phyloP scores from a whole-genome alignment of 2,113 vertebrate species.

The Arvicanthis niloticus region DNA sequence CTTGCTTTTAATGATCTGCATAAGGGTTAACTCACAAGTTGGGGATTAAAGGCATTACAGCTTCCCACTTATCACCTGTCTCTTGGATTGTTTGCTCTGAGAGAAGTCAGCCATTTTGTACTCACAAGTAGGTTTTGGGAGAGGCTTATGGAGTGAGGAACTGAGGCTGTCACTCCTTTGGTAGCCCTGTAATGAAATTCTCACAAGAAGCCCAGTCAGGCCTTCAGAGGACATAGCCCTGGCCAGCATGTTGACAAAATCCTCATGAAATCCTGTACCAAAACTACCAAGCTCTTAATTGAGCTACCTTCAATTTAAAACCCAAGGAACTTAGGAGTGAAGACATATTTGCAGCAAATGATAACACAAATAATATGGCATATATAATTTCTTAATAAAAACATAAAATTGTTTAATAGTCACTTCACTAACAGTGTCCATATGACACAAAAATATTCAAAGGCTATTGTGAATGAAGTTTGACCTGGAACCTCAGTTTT shows the following conservation, averaged over 20 bases:
- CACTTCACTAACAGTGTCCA: neutral
- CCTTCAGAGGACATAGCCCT: neutral
- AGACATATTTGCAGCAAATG: constrained; percentile 5
- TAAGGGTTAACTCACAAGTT: neutral
- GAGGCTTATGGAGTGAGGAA: neutral
- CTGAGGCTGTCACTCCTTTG: neutral
- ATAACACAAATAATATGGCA: neutral
- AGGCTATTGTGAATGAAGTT: constrained; percentile 19
- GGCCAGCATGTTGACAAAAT: neutral
- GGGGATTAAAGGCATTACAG: neutral
- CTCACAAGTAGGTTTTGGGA: neutral
- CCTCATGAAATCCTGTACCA: constrained; percentile 20
- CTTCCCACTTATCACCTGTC: neutral
- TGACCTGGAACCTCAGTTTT: constrained; percentile 49
- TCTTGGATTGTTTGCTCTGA: neutral
- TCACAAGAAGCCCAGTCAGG: neutral
- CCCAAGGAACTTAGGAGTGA: neutral
- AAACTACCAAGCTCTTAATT: neutral
- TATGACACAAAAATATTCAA: constrained; percentile 4
- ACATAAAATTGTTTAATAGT: constrained; percentile 26
- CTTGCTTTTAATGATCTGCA: neutral
- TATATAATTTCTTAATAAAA: constrained; percentile 50
- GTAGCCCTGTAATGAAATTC: neutral
- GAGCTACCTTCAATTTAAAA: constrained; percentile 6
- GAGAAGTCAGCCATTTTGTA: constrained; percentile 39